Base-by-base conservation (phyloP, 2,888 invertebrate species). In the Camponotus fellah region DNA sequence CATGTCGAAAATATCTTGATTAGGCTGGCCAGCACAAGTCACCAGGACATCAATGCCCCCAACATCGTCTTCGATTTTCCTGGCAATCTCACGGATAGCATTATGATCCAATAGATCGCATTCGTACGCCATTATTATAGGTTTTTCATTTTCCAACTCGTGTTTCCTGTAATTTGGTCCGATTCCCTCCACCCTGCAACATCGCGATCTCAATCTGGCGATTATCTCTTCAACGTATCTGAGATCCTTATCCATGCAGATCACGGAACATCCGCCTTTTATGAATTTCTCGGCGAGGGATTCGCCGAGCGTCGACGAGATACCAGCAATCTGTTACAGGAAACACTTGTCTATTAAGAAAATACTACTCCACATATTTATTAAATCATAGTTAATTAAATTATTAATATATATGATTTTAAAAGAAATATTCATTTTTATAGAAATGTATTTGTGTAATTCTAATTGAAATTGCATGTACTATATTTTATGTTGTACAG, bases 1-100 rank as follows among this genome's bases (percentile, higher is more conserved):
- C 4, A 91, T 92, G 49, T 93, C 93, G 69, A 94, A 92, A 46
- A 93, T 91, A 76, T 91, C 91, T 71, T 91, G 90, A 68, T 89
- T 85, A 32, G 91, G 71, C 17, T 87, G 77, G 0, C 91, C 92
- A 12, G 89, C 85, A 74, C 94, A 94, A 12, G 93, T 94, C 21
- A 94, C 92, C n/a, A 94, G 88, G 2, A 94, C 89, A 76, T 94
- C 93, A 74, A 94, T 84, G 2, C 85, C 86, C 6, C 94, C 94
- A 46, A 94, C 65, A 5, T 94, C 93, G 37, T 92, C 89, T 72
- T 91, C 91, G 80, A 94, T 87, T 83, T 88, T 92, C 26, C 83
- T 85, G 0, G 93, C 94, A 3, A 93, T 76, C 8, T 72, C 87
- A 8, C 86, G 88, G 40, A 94, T 92, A 4, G 91, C 89, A n/a